Evolutionary conservation across 2,797 vertebrate species (phyloP).

Genomic region (Smutsia temminckii): DNA sequence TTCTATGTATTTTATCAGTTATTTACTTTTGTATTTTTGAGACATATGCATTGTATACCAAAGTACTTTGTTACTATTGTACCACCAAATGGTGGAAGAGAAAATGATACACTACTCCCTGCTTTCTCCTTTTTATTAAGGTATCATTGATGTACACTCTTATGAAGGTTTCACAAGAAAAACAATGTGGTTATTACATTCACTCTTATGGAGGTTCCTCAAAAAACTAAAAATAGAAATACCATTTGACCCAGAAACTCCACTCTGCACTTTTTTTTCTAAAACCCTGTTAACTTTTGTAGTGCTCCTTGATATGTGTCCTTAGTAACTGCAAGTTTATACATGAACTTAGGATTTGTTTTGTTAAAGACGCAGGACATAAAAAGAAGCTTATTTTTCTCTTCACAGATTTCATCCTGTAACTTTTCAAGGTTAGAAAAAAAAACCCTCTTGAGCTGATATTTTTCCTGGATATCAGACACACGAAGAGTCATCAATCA

Average conservation of each 20-base stretch:
- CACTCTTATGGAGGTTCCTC: no score
- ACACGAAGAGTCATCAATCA: conserved; percentile 12
- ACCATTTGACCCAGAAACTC: background rate
- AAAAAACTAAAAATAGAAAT: no score
- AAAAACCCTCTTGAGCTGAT: background rate
- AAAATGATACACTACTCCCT: background rate
- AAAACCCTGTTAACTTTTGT: background rate
- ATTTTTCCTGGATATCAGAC: conserved; percentile 16
- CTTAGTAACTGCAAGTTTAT: conserved; percentile 4
- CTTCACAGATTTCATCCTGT: background rate
- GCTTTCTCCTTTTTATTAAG: background rate
- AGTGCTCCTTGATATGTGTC: background rate
- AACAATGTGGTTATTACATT: no score
- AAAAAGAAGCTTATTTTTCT: conserved; percentile 36
- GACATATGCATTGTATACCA: background rate
- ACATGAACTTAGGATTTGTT: conserved; percentile 7
- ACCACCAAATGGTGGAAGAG: background rate
- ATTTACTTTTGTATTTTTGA: conserved; percentile 43
- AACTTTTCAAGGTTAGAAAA: conserved; percentile 35
- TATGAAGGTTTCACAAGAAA: no score
- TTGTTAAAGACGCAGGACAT: background rate
- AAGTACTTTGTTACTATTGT: background rate
- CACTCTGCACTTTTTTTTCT: background rate
- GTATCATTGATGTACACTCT: no score
- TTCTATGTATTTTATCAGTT: conserved; percentile 41